These are phyloP conservation scores for Drosophila dunni DNA, from an alignment of 1,140 invertebrate genomes.

Conservation along the genomic window DNA sequence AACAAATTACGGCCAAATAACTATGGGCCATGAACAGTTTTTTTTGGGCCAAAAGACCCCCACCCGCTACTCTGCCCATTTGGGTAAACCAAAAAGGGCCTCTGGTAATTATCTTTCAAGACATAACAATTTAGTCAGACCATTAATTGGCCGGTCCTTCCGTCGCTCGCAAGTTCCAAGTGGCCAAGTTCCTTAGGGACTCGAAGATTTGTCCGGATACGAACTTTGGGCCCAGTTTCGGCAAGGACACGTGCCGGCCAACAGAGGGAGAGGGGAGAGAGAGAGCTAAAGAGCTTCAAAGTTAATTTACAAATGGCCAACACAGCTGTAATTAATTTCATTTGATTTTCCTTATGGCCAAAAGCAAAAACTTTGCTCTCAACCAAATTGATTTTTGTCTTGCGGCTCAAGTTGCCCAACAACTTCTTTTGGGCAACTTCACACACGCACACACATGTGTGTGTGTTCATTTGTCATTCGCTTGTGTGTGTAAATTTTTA, in stretches of 20 bases:
- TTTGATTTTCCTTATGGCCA: slow-evolving; percentile 66
- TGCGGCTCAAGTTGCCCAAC: slow-evolving; percentile 29
- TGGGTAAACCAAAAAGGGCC: slow-evolving; percentile 48
- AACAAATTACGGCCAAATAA: slow-evolving; percentile 54
- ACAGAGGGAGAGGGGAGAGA: no score
- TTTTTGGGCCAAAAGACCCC: slow-evolving; percentile 11
- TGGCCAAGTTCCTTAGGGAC: slow-evolving; percentile 32
- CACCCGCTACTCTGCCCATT: background rate
- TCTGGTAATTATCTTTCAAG: slow-evolving; percentile 79
- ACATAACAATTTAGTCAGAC: slow-evolving; percentile 82
- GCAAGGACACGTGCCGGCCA: slow-evolving; percentile 63
- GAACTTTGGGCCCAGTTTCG: background rate
- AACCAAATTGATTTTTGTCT: slow-evolving; percentile 73
- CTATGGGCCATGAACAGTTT: slow-evolving; percentile 11
- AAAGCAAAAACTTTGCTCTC: slow-evolving; percentile 73
- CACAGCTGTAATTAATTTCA: slow-evolving; percentile 76
- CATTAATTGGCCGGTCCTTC: slow-evolving; percentile 69
- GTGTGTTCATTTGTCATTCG: slow-evolving; percentile 31
- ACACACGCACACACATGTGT: slow-evolving; percentile 1
- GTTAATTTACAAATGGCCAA: slow-evolving; percentile 78
- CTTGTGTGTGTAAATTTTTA: slow-evolving; percentile 67
- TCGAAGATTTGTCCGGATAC: slow-evolving; percentile 41
- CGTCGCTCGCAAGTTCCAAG: background rate
- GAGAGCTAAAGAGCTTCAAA: slow-evolving; percentile 39
- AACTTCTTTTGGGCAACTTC: slow-evolving; percentile 16